Evolutionary conservation across 1,140 invertebrate genomes (phyloP), one percentile per base, ranked within the genome.

Genomic region (Bursaphelenchus mucronatus): DNA sequence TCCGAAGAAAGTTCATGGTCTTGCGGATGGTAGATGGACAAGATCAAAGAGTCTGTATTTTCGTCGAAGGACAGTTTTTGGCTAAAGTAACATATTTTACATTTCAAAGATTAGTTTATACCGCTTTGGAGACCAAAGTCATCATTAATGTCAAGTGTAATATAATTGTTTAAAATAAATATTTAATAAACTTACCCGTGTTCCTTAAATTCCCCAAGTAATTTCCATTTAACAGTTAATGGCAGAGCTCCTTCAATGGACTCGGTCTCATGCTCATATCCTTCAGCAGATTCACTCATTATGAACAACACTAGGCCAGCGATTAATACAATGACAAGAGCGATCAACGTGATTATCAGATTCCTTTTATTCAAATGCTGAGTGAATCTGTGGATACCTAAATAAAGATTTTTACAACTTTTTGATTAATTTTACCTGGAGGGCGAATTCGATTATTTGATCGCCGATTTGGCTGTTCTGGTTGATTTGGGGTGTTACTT

Each of bases 21-120:
- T 54, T 65, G 13, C 30, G 63, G 63, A 10, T 67, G 46, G 46
- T 65, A 65, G 8, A 67, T 65, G 8, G 63, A 65, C 61, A 65
- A 44, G 19, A 68, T 39, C 8, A 65, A n/a, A 40, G 63, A 11
- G 19, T 65, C 63, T 8, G 15, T 39, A 39, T 43, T 68, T 53
- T 65, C 63, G 41, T 65, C 63, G 43, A 67, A 65, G 15, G 41
- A 51, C 3, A 65, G 39, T 13, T 41, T n/a, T 11, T 65, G 63
- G 0, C 63, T 65, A 39, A 69, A 64, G 3, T 6, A 30, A 30
- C 30, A 5, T 30, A 30, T 30, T 30, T 30, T 30, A 30, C 1
- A 5, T 30, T 30, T 30, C 5, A 5, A 30, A 30, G 5, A 5
- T 5, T 3, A 30, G 5, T 30, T 30, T 30, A 30, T 30, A 30